Base-by-base conservation (phyloP, 2,888 invertebrate genomes). In the Diachrysia chrysitis region DNA sequence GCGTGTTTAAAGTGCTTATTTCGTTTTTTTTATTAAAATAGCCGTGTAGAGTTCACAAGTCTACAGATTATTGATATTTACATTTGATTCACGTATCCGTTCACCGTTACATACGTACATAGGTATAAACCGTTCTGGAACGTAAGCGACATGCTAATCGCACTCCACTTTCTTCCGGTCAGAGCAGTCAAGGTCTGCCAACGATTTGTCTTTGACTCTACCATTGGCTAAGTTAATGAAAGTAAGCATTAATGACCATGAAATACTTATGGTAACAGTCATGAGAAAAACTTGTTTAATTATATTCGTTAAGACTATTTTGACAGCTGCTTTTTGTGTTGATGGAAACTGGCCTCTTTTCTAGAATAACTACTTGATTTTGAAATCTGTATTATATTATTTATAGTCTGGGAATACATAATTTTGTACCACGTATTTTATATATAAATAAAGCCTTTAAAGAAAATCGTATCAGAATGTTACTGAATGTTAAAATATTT, bases 111-210 rank as follows among this genome's bases (percentile, higher is more conserved):
- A 21, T 60, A 60, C 60, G 29, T 58, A 76, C 64, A 65, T 68
- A 71, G 63, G 69, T 66, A 76, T 73, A 71, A 79, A 73, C 69
- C 60, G 74, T 79, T 63, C 73, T 76, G 70, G 66, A 72, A 81
- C 83, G 75, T 80, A 73, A 78, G 73, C 73, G 76, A 76, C 83
- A 89, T 88, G 87, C 78, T 87, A 88, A 87, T 85, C 71, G 46
- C 70, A 85, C 66, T 76, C 86, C 79, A 87, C 88, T 89, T 90
- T 90, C 88, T 88, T 88, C 84, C 85, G 83, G 78, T 82, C 82
- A 71, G 73, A 63, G 48, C 73, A 83, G 80, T 86, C 88, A 87
- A 86, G 87, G 88, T 79, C 82, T 79, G 63, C 60, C 46, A 75
- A 71, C 70, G 16, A 69, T 58, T 81, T 37, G 54, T 46, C 56